A percentile compares a stretch with the other conserved stretches of the same genome.
phyloP scores from a whole-genome alignment of 2,888 invertebrate species.

The Diplolepis rosae region DNA sequence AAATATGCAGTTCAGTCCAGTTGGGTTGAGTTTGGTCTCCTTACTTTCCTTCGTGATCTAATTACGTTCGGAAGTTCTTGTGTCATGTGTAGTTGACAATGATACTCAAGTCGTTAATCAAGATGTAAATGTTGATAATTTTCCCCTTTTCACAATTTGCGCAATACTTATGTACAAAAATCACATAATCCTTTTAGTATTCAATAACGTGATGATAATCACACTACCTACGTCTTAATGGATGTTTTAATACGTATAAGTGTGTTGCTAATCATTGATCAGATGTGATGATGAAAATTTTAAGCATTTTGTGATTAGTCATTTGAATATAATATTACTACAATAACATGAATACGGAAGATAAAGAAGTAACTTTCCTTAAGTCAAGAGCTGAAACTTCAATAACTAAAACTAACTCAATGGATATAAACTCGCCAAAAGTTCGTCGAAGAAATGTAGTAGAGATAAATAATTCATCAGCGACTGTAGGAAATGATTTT shows the following conservation, averaged over 20 bases:
- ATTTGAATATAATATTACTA: background rate
- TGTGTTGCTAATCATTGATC: background rate
- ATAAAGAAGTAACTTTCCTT: background rate
- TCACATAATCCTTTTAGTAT: too few relatives aligned
- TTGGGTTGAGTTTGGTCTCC: too few relatives aligned
- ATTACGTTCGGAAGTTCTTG: too few relatives aligned
- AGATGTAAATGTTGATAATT: too few relatives aligned
- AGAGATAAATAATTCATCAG: background rate
- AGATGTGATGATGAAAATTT: background rate
- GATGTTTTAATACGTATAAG: background rate
- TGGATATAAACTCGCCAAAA: background rate
- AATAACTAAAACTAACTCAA: background rate
- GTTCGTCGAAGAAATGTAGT: slow-evolving; percentile 31
- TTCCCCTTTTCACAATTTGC: too few relatives aligned
- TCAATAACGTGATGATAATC: background rate
- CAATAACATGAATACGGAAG: background rate
- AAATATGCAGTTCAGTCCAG: too few relatives aligned
- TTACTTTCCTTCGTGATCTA: too few relatives aligned
- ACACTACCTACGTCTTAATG: background rate
- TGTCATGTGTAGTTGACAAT: too few relatives aligned
- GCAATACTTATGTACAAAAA: too few relatives aligned
- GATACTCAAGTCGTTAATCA: too few relatives aligned
- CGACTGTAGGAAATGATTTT: slow-evolving; percentile 16
- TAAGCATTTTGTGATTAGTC: background rate
- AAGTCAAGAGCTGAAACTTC: background rate